phyloP scores from a whole-genome alignment of 2,113 vertebrate species.

The Brachionichthys hirsutus region DNA sequence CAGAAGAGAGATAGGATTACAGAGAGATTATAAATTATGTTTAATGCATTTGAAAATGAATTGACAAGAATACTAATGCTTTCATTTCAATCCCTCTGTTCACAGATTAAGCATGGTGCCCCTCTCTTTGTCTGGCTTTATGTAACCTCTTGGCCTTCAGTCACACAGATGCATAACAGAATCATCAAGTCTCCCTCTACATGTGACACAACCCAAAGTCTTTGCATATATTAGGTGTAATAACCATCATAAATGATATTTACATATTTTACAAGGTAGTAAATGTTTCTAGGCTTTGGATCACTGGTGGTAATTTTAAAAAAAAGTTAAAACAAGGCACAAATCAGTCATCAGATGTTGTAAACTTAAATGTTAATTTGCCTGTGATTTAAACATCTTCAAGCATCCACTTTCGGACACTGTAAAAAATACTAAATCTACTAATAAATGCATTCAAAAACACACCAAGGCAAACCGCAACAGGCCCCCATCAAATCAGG shows the following conservation, averaged over 20 bases:
- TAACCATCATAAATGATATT: constrained; percentile 37
- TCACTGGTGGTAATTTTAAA: neutral
- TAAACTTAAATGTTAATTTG: no score
- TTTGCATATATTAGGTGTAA: neutral
- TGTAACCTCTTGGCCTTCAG: constrained; percentile 47
- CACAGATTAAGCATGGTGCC: constrained; percentile 52
- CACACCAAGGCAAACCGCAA: neutral
- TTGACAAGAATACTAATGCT: constrained; percentile 60
- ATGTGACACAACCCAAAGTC: neutral
- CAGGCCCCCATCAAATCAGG: neutral
- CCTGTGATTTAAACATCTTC: no score
- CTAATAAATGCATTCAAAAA: neutral
- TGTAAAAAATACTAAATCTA: no score
- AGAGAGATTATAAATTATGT: constrained; percentile 54
- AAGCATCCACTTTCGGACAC: no score
- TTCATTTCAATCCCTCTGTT: constrained; percentile 51
- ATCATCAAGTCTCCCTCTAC: constrained; percentile 1
- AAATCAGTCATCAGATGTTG: neutral
- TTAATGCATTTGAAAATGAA: constrained; percentile 48
- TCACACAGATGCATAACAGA: neutral
- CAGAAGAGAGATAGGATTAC: constrained; percentile 52
- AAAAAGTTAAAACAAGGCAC: neutral
- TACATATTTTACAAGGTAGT: neutral
- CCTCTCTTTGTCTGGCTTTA: constrained; percentile 15
- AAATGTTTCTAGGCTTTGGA: neutral